Percentiles rank a stretch among this genome's conserved stretches.
Evolutionary conservation across 2,797 vertebrate species (phyloP).

Genomic region (Craterocephalus amniculus): DNA sequence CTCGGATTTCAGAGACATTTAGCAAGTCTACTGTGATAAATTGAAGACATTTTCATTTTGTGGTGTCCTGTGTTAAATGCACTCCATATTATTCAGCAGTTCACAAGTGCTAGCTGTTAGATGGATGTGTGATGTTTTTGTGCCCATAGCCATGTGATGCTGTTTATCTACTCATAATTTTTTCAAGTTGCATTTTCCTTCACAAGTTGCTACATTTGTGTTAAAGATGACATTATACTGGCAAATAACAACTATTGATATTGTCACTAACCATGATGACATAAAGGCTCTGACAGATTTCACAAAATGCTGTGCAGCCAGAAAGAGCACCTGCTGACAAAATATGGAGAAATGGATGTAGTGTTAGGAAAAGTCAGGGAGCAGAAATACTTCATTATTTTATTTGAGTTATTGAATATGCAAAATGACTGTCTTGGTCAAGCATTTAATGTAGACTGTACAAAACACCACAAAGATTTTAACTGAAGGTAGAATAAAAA

Average conservation of each 20-base stretch:
- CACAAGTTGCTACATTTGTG: not conserved
- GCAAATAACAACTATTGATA: not conserved
- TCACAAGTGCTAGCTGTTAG: constrained; percentile 12
- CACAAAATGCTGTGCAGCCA: too few species aligned
- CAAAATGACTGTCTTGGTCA: too few species aligned
- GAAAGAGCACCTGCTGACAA: too few species aligned
- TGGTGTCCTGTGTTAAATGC: not conserved
- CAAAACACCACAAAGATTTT: too few species aligned
- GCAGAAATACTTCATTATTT: too few species aligned
- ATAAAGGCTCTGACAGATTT: not conserved
- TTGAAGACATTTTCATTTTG: constrained; percentile 13
- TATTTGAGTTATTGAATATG: too few species aligned
- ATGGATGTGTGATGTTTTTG: constrained; percentile 24
- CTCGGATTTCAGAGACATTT: constrained; percentile 14
- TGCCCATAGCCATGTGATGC: constrained; percentile 1
- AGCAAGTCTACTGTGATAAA: constrained; percentile 12
- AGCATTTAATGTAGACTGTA: too few species aligned
- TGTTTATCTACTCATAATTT: constrained; percentile 26
- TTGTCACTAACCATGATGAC: not conserved
- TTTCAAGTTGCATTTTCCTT: too few species aligned
- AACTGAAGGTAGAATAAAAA: too few species aligned
- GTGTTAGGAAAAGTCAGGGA: too few species aligned
- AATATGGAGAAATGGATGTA: too few species aligned
- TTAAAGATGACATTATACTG: not conserved
- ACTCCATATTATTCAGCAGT: constrained; percentile 20